Evolutionary conservation across 2,113 vertebrate species (phyloP).

Genomic region (Megalops atlanticus): DNA sequence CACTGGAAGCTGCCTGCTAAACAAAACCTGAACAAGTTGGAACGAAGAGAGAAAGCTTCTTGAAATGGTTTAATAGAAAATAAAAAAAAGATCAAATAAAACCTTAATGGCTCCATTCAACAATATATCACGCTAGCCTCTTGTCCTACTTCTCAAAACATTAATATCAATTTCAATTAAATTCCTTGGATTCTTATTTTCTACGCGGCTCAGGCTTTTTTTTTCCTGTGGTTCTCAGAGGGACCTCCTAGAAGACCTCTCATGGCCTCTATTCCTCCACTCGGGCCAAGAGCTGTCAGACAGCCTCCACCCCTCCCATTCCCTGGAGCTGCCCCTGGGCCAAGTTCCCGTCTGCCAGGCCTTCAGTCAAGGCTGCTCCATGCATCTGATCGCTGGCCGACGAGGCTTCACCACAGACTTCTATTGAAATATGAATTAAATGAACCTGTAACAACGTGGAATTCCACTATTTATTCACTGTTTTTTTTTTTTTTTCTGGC

Average conservation of each 20-base stretch:
- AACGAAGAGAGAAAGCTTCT: constrained; percentile 8
- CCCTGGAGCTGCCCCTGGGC: constrained; percentile 54
- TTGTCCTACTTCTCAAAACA: constrained; percentile 33
- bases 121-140: not conserved
- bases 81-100: constrained; percentile 22
- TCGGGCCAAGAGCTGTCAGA: constrained; percentile 52
- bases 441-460: constrained; percentile 42
- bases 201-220: constrained; percentile 40
- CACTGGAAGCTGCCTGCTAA: not conserved
- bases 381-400: constrained; percentile 47
- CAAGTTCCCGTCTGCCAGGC: constrained; percentile 59
- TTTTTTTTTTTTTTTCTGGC: not conserved
- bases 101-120: constrained; percentile 30
- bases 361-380: constrained; percentile 49
- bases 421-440: constrained; percentile 42
- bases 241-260: constrained; percentile 53
- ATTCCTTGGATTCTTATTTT: constrained; percentile 49
- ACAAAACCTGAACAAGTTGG: not conserved
- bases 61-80: too few relatives aligned
- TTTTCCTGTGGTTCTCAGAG: not conserved
- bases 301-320: constrained; percentile 51
- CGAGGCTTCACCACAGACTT: constrained; percentile 47
- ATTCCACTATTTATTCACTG: constrained; percentile 17
- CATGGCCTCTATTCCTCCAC: constrained; percentile 53
- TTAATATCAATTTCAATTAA: constrained; percentile 49